These are phyloP conservation scores for Lamellibrachia satsuma DNA, from an alignment of 2,888 invertebrate species.

Conservation along the genomic window DNA sequence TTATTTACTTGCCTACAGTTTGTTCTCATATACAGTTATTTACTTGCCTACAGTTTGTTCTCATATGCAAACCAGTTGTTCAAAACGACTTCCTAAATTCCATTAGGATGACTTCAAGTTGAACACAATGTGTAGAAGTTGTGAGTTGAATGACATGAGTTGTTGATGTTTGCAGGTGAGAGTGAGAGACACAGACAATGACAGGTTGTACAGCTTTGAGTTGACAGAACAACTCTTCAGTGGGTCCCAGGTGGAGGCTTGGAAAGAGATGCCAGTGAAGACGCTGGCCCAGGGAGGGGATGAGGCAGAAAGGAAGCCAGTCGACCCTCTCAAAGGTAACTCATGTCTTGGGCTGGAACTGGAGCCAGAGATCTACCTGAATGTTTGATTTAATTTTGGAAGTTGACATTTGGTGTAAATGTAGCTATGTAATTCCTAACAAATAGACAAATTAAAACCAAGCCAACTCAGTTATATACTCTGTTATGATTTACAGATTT, in stretches of 20 bases:
- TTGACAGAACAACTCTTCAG: slow-evolving; percentile 27
- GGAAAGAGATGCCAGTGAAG: slow-evolving; percentile 28
- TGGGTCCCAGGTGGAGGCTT: slow-evolving; percentile 27
- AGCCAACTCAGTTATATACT: neutral
- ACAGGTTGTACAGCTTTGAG: slow-evolving; percentile 26
- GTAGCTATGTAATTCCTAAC: neutral
- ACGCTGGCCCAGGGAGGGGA: neutral
- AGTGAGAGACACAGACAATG: neutral
- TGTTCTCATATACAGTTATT: too few species aligned
- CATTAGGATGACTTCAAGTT: neutral
- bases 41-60: too few species aligned
- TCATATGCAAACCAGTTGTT: too few species aligned
- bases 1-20: too few species aligned
- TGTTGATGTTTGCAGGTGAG: neutral
- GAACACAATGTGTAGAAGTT: neutral
- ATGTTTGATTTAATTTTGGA: neutral
- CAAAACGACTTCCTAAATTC: too few species aligned
- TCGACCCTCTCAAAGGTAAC: neutral
- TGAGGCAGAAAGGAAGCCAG: slow-evolving; percentile 7
- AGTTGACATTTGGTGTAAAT: neutral
- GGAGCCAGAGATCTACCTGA: neutral
- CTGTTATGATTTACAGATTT: too few species aligned
- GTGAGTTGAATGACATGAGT: neutral
- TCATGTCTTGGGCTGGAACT: neutral
- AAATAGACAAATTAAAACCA: neutral